Conservation (phyloP, 2,797 vertebrate genomes). For the Oryzias sinensis region DNA sequence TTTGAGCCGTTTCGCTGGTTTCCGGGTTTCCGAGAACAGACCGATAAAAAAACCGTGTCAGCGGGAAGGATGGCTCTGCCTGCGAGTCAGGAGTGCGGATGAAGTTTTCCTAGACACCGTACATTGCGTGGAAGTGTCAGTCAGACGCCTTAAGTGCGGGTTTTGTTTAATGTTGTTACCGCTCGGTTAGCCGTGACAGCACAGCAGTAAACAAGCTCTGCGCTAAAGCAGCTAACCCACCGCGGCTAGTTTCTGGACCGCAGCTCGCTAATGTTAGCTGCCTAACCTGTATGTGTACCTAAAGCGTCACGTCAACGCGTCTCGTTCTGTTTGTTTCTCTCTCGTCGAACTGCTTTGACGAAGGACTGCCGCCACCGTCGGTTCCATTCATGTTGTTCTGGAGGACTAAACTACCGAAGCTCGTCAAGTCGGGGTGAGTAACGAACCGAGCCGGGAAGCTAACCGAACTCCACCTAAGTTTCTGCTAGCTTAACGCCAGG, state of each 20-base stretch:
- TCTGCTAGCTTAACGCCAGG: slow-evolving; percentile 29
- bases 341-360: slow-evolving; percentile 1
- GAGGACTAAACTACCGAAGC: slow-evolving; percentile 24
- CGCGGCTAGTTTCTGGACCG: neutral
- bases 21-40: slow-evolving; percentile 72
- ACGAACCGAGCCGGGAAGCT: slow-evolving; percentile 13
- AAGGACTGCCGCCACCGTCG: slow-evolving; percentile 24
- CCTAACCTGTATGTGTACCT: slow-evolving; percentile 30
- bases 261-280: slow-evolving; percentile 42
- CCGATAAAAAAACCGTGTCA: slow-evolving; percentile 51
- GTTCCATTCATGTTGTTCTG: slow-evolving; percentile 65
- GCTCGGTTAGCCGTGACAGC: slow-evolving; percentile 50
- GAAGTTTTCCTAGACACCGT: slow-evolving; percentile 17
- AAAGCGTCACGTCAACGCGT: slow-evolving; percentile 24
- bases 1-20: slow-evolving; percentile 73
- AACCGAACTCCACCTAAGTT: slow-evolving; percentile 34
- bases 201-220: slow-evolving; percentile 60
- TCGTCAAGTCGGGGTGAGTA: slow-evolving; percentile 53
- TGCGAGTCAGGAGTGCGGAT: slow-evolving; percentile 51
- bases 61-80: slow-evolving; percentile 51
- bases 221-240: slow-evolving; percentile 32
- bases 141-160: neutral
- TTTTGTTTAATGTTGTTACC: neutral
- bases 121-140: slow-evolving; percentile 7
- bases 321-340: neutral